Base-by-base conservation (phyloP, 2,113 vertebrate species). In the Corythornis cristatus region DNA sequence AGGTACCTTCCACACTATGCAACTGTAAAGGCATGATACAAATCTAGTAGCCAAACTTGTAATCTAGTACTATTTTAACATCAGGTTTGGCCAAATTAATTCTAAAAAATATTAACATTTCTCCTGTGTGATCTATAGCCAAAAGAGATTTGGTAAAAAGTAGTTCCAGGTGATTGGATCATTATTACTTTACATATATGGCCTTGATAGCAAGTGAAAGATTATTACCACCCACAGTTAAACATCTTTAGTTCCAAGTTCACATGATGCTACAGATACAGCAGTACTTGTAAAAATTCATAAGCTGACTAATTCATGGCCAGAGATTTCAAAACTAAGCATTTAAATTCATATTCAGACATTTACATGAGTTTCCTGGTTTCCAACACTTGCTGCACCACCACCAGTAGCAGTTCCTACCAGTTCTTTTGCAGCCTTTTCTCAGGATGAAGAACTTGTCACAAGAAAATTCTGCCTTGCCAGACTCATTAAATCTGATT, bases 401-500 rank as follows among this genome's bases (percentile, higher is more conserved):
- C 26, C 6, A 71, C 29, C 46, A 8, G 10, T 14, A 89, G 57
- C 35, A 72, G 70, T 45, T 93, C 50, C 91, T 84, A 45, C 58
- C 2, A 2, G 26, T 31, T 54, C n/a, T 78, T 90, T 86, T 72
- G 43, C 43, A 75, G n/a, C 15, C 40, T 82, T 15, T 93, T 92
- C 48, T 64, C 74, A 37, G 62, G 50, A 86, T n/a, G 25, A 86
- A 75, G 81, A 82, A 53, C n/a, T 3, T 9, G 4, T 84, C 43
- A 51, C 19, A 84, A 70, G 70, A 82, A 93, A 87, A 79, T 87
- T 91, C 62, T 86, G n/a, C 54, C 45, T 91, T 85, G 53, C 78
- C 48, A 94, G 67, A 80, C 75, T 77, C 73, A n/a, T 76, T 88
- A 89, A 79, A 35, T 93, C 62, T 89, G 40, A 13, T 79, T 91